These are phyloP conservation scores for Dryoscopus gambensis DNA, from an alignment of 2,113 vertebrate genomes.

Conservation along the genomic window DNA sequence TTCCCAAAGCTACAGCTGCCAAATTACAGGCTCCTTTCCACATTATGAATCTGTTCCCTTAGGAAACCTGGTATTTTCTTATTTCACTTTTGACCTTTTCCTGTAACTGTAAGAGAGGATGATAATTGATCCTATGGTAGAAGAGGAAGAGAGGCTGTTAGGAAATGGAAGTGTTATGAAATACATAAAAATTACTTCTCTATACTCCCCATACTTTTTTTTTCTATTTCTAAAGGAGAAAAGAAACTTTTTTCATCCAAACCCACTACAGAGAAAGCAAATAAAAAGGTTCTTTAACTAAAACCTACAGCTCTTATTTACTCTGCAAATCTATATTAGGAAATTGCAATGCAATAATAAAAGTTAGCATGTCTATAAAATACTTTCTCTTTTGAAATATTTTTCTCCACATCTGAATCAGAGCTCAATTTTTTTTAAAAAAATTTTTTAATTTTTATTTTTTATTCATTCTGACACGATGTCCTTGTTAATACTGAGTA, in stretches of 20 bases:
- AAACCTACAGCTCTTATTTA: not conserved
- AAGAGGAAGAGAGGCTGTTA: not conserved
- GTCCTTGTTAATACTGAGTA: not conserved
- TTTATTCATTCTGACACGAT: not conserved
- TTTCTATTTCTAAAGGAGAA: not conserved
- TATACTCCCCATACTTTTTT: not conserved
- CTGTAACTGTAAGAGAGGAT: constrained; percentile 18
- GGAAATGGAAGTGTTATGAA: not conserved
- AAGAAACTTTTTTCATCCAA: not conserved
- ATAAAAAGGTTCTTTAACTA: not conserved
- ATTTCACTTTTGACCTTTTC: constrained; percentile 52
- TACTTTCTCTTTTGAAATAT: not conserved
- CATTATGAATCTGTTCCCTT: constrained; percentile 39
- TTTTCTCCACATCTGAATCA: not conserved
- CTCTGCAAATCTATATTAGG: not conserved
- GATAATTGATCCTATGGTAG: constrained; percentile 25
- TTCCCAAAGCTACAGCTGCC: constrained; percentile 45
- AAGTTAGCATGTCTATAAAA: not conserved
- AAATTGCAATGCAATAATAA: not conserved
- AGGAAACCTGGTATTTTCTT: constrained; percentile 46
- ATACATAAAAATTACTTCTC: not conserved
- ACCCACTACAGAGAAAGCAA: not conserved
- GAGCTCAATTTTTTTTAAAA: not conserved
- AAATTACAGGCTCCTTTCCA: constrained; percentile 40
- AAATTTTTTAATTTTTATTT: no score